Conservation (phyloP, 2,888 invertebrate species). For the Eupsilia transversa region DNA sequence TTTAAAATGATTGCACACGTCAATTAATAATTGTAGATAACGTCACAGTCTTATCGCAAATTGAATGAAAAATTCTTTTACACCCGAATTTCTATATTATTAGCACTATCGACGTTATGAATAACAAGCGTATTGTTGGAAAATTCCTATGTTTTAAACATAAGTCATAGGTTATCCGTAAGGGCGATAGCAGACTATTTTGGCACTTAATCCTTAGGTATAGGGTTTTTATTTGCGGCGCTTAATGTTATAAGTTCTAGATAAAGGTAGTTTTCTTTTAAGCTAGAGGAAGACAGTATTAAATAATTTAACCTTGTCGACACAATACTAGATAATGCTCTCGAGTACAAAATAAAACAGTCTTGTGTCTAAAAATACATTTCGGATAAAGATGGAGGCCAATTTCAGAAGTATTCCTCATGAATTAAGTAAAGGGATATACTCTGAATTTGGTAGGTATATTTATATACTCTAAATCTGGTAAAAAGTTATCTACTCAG, state of each 20-base stretch:
- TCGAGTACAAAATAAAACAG: not conserved
- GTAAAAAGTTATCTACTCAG: too few species aligned
- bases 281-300: not conserved
- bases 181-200: constrained; percentile 40
- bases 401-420: not conserved
- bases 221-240: constrained; percentile 37
- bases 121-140: constrained; percentile 54
- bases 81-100: constrained; percentile 55
- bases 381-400: not conserved
- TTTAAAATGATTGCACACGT: constrained; percentile 7
- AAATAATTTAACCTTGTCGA: not conserved
- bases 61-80: constrained; percentile 48
- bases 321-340: not conserved
- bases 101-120: constrained; percentile 31
- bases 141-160: constrained; percentile 60
- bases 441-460: not conserved
- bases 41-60: constrained; percentile 49
- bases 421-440: not conserved
- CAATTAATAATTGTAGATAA: constrained; percentile 26
- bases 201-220: constrained; percentile 41
- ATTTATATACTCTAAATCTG: too few species aligned
- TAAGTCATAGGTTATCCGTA: constrained; percentile 59
- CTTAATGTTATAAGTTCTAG: not conserved
- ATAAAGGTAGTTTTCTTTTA: not conserved
- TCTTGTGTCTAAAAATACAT: not conserved